A percentile compares a stretch with the other conserved stretches of the same genome.
Conservation (phyloP, 2,888 invertebrate species). For the Acleris laterana region DNA sequence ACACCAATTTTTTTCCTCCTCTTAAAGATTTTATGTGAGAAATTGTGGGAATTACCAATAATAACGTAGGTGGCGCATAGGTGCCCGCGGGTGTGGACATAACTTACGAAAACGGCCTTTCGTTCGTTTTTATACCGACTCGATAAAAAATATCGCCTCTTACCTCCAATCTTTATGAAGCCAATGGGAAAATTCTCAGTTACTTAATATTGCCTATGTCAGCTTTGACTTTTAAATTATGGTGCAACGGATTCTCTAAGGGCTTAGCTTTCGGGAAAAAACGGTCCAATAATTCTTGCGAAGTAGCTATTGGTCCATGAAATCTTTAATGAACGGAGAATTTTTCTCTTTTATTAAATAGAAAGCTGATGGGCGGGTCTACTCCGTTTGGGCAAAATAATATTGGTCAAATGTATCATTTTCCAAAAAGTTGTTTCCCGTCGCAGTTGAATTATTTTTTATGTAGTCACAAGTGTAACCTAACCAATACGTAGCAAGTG, state of each 20-base stretch:
- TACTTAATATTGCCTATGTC: slow-evolving; percentile 15
- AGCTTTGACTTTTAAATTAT: slow-evolving; percentile 6
- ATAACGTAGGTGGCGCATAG: slow-evolving; percentile 24
- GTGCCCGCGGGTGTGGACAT: slow-evolving; percentile 30
- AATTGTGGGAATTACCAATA: slow-evolving; percentile 25
- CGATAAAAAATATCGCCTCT: slow-evolving; percentile 36
- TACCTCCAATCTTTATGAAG: slow-evolving; percentile 35
- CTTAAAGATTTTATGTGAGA: neutral
- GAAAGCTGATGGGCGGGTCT: too few species aligned
- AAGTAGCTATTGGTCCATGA: too few species aligned
- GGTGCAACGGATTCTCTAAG: neutral
- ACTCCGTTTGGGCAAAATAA: too few species aligned
- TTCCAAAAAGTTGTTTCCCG: too few species aligned
- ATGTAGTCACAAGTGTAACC: too few species aligned
- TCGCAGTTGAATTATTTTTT: too few species aligned
- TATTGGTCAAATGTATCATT: too few species aligned
- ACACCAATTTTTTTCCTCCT: too few species aligned
- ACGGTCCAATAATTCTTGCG: too few species aligned
- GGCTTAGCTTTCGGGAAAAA: neutral
- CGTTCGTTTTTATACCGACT: slow-evolving; percentile 33
- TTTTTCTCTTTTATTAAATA: too few species aligned
- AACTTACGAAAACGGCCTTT: slow-evolving; percentile 33
- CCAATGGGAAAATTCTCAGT: slow-evolving; percentile 17
- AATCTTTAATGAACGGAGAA: too few species aligned
- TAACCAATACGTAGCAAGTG: too few species aligned